These are phyloP conservation scores for Carpatolechia fugitivella DNA, from an alignment of 2,888 invertebrate species.

Conservation along the genomic window DNA sequence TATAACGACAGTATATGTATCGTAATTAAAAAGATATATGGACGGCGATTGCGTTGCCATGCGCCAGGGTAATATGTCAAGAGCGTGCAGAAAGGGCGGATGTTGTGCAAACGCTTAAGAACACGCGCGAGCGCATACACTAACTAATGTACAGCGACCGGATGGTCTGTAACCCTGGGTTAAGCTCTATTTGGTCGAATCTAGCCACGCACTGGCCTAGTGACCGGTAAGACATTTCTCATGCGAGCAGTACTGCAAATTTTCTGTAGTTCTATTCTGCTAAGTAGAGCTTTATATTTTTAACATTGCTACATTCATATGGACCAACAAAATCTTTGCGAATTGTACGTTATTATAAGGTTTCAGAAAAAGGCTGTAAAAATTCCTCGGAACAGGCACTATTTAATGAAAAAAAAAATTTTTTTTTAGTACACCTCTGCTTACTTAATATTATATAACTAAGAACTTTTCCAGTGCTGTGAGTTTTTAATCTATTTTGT, in stretches of 20 bases:
- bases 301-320: too few relatives aligned
- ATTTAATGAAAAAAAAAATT: too few relatives aligned
- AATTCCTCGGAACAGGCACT: too few relatives aligned
- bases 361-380: too few relatives aligned
- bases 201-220: neutral
- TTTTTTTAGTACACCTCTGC: too few relatives aligned
- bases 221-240: neutral
- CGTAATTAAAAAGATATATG: conserved; percentile 22
- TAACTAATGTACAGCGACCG: neutral
- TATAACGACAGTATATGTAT: neutral
- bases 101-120: conserved; percentile 15
- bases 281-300: too few relatives aligned
- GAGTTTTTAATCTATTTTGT: too few relatives aligned
- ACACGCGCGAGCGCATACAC: conserved; percentile 1
- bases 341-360: too few relatives aligned
- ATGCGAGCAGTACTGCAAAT: neutral
- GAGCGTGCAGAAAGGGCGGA: conserved; percentile 58
- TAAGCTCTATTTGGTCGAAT: conserved; percentile 5
- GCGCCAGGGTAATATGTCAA: conserved; percentile 56
- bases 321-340: too few relatives aligned
- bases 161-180: conserved; percentile 7
- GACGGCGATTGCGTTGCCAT: conserved; percentile 28
- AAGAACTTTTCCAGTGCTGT: too few relatives aligned
- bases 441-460: too few relatives aligned
- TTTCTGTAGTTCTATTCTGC: neutral